phyloP scores from a whole-genome alignment of 92 coral and sea anemone genomes.

The Nematostella vectensis region DNA sequence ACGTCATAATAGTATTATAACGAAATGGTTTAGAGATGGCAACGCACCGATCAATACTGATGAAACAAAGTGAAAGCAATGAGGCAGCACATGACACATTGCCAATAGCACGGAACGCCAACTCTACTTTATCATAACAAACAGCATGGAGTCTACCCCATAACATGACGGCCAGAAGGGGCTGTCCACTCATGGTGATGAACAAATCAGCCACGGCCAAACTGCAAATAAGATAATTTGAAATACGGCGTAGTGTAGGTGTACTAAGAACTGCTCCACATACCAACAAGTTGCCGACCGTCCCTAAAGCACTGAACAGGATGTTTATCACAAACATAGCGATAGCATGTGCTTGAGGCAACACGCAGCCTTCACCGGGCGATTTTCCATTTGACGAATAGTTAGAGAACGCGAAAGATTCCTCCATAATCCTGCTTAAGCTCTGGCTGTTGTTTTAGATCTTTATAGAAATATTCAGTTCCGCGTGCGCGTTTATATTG shows the following conservation, averaged over 20 bases:
- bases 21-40: conserved; percentile 37
- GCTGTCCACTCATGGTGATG: conserved; percentile 60
- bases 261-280: conserved; percentile 54
- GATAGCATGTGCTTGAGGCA: conserved; percentile 9
- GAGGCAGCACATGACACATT: conserved; percentile 73
- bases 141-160: conserved; percentile 23
- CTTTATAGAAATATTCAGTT: no score
- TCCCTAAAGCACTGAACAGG: conserved; percentile 48
- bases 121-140: conserved; percentile 32
- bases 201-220: conserved; percentile 74
- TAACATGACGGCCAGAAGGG: conserved; percentile 51
- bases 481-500: no score
- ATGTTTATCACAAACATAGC: conserved; percentile 39
- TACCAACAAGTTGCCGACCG: conserved; percentile 66
- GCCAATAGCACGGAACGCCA: conserved; percentile 63
- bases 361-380: no score
- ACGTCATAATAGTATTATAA: conserved; percentile 58
- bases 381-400: no score
- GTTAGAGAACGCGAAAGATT: no score
- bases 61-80: conserved; percentile 41
- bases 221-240: conserved; percentile 59
- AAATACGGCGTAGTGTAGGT: conserved; percentile 38
- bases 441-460: no score
- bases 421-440: no score
- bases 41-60: conserved; percentile 75